phyloP scores from a whole-genome alignment of 2,797 vertebrate species.

The Acipenser transmontanus region DNA sequence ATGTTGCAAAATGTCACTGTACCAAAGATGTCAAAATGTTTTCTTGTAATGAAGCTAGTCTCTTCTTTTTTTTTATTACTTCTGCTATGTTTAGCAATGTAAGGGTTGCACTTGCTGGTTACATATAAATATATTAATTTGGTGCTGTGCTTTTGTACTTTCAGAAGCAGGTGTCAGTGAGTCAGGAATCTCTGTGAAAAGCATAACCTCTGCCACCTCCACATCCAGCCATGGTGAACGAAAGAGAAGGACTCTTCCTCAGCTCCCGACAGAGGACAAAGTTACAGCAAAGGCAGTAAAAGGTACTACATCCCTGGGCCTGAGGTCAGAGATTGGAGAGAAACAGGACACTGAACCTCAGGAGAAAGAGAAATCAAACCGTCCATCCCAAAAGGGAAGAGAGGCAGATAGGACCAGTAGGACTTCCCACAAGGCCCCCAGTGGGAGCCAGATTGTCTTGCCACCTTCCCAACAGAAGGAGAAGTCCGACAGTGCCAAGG shows the following conservation, averaged over 20 bases:
- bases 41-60: no score
- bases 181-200: constrained; percentile 63
- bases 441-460: constrained; percentile 41
- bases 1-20: no score
- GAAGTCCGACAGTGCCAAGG: constrained; percentile 40
- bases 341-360: constrained; percentile 96
- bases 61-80: no score
- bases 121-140: no score
- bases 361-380: constrained; percentile 72
- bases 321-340: constrained; percentile 89
- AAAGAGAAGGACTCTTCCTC: constrained; percentile 86
- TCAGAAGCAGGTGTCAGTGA: constrained; percentile 70
- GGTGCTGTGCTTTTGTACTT: constrained; percentile 15
- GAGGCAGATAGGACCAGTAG: constrained; percentile 30
- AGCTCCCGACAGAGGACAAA: constrained; percentile 81
- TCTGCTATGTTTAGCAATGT: no score
- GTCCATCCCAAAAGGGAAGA: constrained; percentile 44
- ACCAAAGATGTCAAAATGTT: no score
- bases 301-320: constrained; percentile 36
- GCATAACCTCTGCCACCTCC: constrained; percentile 57
- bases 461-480: no score
- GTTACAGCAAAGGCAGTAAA: constrained; percentile 52
- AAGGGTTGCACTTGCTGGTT: no score
- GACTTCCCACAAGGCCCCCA: constrained; percentile 55
- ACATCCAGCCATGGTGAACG: constrained; percentile 71